phyloP scores from a whole-genome alignment of 2,888 invertebrate genomes.

The Actias luna region DNA sequence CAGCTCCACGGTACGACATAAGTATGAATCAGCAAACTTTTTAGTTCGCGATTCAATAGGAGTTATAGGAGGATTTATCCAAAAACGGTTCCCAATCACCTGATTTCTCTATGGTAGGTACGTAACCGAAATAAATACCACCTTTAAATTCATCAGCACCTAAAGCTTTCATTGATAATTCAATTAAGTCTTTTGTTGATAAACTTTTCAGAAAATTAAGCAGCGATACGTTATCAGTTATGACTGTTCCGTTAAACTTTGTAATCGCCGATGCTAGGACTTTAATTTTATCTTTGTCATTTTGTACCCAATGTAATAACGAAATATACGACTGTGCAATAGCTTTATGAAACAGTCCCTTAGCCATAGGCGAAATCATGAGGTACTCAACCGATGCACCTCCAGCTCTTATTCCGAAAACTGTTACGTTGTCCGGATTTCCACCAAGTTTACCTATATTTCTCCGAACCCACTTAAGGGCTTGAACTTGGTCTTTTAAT shows the following conservation, averaged over 20 bases:
- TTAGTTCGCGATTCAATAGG: too few species aligned
- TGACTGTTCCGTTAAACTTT: conserved; percentile 38
- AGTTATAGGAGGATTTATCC: conserved; percentile 58
- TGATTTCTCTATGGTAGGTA: conserved; percentile 66
- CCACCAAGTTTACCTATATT: conserved; percentile 76
- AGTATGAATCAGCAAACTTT: too few species aligned
- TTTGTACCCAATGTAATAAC: conserved; percentile 72
- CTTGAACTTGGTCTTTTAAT: conserved; percentile 76
- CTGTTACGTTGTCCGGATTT: conserved; percentile 70
- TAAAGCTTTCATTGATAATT: conserved; percentile 46
- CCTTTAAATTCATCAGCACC: conserved; percentile 46
- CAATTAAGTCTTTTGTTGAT: conserved; percentile 55
- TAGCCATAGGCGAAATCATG: conserved; percentile 63
- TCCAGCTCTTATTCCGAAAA: conserved; percentile 80
- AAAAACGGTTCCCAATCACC: conserved; percentile 72
- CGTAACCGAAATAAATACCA: conserved; percentile 74
- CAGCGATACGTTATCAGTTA: conserved; percentile 46
- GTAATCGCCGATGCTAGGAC: conserved; percentile 56
- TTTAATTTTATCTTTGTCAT: conserved; percentile 43
- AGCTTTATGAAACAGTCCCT: conserved; percentile 65
- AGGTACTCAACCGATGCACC: conserved; percentile 72
- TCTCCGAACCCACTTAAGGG: conserved; percentile 75
- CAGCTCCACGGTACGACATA: too few species aligned
- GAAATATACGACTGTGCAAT: conserved; percentile 80
- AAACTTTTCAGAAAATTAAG: conserved; percentile 56